These are phyloP conservation scores for Chelonia mydas DNA, from an alignment of 2,797 vertebrate species.

Conservation along the genomic window DNA sequence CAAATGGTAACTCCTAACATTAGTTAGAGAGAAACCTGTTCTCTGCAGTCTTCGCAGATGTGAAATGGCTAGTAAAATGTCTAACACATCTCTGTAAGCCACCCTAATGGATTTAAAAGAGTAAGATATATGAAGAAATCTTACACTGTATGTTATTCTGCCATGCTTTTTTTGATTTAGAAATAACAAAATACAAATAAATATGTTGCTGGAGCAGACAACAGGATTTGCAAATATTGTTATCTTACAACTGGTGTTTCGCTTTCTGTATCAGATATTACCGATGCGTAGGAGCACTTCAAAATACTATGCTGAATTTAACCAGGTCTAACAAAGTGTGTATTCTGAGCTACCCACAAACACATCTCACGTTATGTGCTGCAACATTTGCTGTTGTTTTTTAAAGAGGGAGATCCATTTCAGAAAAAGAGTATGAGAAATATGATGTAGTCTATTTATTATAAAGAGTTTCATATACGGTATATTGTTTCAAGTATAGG, in stretches of 20 bases:
- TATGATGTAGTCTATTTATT: neutral
- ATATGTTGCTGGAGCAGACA: neutral
- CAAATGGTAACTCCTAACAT: neutral
- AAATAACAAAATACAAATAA: neutral
- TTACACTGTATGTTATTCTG: accelerated
- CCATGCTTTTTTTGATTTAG: neutral
- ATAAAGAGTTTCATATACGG: neutral
- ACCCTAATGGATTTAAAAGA: neutral
- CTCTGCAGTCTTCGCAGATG: neutral
- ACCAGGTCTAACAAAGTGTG: neutral
- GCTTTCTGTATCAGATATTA: slow-evolving; percentile 1
- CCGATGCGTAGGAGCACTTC: neutral
- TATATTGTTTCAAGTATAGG: neutral
- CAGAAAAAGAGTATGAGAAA: neutral
- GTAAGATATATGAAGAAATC: neutral
- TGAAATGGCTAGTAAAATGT: neutral
- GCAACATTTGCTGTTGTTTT: neutral
- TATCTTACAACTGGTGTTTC: neutral
- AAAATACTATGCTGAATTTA: neutral
- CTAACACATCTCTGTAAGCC: neutral
- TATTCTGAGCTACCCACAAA: neutral
- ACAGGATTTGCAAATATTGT: neutral
- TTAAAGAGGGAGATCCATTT: neutral
- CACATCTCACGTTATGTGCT: neutral
- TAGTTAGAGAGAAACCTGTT: neutral